Conservation (phyloP, 2,797 vertebrate species). For the Sylvia borin region DNA sequence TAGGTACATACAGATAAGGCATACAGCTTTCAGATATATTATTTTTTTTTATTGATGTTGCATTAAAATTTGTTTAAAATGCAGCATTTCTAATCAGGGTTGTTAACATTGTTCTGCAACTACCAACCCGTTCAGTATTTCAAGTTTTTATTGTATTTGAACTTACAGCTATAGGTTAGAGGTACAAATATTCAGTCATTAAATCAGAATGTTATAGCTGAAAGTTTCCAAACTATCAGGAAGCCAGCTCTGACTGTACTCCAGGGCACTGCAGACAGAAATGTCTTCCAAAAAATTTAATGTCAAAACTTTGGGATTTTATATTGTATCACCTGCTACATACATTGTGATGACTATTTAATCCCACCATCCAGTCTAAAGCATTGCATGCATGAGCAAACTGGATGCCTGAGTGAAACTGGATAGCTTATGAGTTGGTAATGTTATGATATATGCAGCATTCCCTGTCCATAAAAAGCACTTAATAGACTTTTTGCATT, state of each 20-base stretch:
- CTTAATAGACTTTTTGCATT: not conserved
- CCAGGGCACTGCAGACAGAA: not conserved
- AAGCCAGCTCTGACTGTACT: not conserved
- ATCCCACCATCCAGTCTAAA: not conserved
- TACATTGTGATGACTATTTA: not conserved
- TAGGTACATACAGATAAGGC: not conserved
- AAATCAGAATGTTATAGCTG: not conserved
- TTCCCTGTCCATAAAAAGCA: not conserved
- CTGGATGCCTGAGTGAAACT: not conserved
- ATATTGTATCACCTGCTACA: not conserved
- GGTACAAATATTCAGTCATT: not conserved
- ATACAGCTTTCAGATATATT: not conserved
- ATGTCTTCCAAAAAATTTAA: not conserved
- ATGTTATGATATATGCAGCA: not conserved
- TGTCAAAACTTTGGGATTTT: not conserved
- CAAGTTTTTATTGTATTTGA: not conserved
- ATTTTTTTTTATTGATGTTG: not conserved
- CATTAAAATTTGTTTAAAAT: not conserved
- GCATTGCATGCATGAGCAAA: not conserved
- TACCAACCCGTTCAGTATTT: not conserved
- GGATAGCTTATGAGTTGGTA: not conserved
- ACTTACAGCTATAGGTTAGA: not conserved
- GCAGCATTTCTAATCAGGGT: not conserved
- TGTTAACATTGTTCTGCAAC: not conserved
- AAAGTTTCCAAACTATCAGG: not conserved